Evolutionary conservation across 2,113 vertebrate species (phyloP).

Genomic region (Guaruba guarouba): DNA sequence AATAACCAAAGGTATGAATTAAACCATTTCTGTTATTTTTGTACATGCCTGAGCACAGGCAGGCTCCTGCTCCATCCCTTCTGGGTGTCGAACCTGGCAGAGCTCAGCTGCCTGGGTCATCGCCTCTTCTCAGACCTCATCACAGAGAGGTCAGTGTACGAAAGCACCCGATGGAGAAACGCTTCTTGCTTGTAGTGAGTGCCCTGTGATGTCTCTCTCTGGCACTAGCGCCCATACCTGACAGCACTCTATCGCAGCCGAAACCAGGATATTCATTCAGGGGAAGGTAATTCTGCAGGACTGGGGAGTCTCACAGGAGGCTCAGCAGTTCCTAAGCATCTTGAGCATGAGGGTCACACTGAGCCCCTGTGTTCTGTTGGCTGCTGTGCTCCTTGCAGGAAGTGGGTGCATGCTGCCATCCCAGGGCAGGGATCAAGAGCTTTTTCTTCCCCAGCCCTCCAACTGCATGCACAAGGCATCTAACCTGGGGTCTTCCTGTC

Average conservation of each 20-base stretch:
- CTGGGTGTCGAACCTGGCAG: background rate
- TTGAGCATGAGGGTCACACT: background rate
- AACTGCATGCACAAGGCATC: background rate
- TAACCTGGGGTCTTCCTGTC: background rate
- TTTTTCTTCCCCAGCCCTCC: background rate
- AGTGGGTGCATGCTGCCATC: rapidly evolving
- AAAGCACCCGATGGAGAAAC: background rate
- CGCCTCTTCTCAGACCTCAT: background rate
- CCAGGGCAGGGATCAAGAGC: background rate
- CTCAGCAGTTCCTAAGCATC: background rate
- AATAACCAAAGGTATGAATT: background rate
- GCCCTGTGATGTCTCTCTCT: background rate
- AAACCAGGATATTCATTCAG: background rate
- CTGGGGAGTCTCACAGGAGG: background rate
- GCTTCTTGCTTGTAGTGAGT: rapidly evolving
- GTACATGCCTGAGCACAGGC: background rate
- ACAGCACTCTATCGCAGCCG: background rate
- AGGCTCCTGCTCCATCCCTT: background rate
- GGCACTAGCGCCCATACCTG: rapidly evolving
- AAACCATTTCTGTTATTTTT: background rate
- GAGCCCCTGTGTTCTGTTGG: background rate
- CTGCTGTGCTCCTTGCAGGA: background rate
- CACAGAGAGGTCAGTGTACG: background rate
- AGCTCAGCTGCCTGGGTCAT: background rate
- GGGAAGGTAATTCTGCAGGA: background rate